A percentile compares a stretch with the other conserved stretches of the same genome.
Conservation (phyloP, 2,113 vertebrate genomes). For the Strix uralensis region DNA sequence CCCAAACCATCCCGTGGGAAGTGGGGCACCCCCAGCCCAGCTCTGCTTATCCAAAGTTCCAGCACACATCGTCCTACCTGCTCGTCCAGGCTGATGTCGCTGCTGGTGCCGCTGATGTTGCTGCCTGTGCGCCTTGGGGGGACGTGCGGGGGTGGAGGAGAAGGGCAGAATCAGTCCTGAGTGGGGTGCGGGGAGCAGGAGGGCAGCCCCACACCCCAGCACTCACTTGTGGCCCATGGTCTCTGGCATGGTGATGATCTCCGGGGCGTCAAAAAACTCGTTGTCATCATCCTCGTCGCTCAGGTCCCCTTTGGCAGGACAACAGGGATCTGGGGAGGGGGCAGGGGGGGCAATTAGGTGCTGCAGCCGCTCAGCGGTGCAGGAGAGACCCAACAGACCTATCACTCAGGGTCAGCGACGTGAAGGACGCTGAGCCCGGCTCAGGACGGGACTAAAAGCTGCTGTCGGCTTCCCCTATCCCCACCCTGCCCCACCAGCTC, state of each 20-base stretch:
- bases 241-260: conserved; percentile 89
- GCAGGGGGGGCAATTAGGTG: not conserved
- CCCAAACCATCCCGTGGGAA: fast-evolving
- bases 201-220: not conserved
- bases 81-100: conserved; percentile 89
- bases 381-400: not conserved
- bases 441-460: not conserved
- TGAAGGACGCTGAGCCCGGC: fast-evolving
- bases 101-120: conserved; percentile 92
- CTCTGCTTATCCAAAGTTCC: not conserved
- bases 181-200: fast-evolving
- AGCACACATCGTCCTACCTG: conserved; percentile 65
- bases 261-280: conserved; percentile 93
- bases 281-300: conserved; percentile 96
- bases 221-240: conserved; percentile 91
- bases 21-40: fast-evolving
- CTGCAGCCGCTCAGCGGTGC: not conserved
- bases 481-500: too few relatives aligned
- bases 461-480: not conserved
- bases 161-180: fast-evolving
- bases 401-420: fast-evolving
- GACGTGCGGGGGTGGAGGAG: not conserved
- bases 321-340: conserved; percentile 71
- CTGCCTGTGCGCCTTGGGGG: conserved; percentile 86
- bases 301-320: conserved; percentile 84